phyloP scores from a whole-genome alignment of 2,888 invertebrate species.

The Spatulosminthurus flaviceps region DNA sequence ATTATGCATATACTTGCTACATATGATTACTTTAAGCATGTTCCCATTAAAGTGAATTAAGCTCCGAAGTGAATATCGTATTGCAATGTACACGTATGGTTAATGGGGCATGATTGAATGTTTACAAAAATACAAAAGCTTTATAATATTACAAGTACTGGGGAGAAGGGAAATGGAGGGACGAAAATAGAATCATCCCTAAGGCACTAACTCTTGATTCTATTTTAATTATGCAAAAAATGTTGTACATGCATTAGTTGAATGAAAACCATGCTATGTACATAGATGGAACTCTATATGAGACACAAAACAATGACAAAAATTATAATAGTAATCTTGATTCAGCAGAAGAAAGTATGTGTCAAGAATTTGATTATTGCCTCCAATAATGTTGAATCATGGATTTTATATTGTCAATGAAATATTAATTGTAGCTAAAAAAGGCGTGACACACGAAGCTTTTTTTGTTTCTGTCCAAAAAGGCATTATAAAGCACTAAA shows the following conservation, averaged over 20 bases:
- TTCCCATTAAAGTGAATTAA: background rate
- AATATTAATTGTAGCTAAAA: background rate
- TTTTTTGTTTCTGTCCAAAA: constrained; percentile 18
- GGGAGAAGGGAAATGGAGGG: background rate
- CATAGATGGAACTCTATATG: constrained; percentile 3
- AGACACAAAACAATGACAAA: constrained; percentile 14
- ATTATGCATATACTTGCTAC: background rate
- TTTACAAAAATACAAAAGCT: background rate
- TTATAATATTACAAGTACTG: background rate
- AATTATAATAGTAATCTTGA: constrained; percentile 1
- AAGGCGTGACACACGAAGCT: background rate
- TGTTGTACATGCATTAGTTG: background rate
- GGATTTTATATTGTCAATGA: constrained; percentile 7
- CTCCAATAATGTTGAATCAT: background rate
- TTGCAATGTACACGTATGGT: background rate
- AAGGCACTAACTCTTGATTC: background rate
- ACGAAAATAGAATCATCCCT: background rate
- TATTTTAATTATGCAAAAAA: background rate
- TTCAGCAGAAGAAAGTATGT: background rate
- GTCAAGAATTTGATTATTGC: constrained; percentile 11
- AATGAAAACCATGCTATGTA: background rate
- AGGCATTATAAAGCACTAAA: background rate
- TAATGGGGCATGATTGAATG: background rate
- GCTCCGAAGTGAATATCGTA: background rate
- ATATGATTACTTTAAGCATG: background rate